phyloP scores from a whole-genome alignment of 2,797 vertebrate genomes.

The Discoglossus pictus region DNA sequence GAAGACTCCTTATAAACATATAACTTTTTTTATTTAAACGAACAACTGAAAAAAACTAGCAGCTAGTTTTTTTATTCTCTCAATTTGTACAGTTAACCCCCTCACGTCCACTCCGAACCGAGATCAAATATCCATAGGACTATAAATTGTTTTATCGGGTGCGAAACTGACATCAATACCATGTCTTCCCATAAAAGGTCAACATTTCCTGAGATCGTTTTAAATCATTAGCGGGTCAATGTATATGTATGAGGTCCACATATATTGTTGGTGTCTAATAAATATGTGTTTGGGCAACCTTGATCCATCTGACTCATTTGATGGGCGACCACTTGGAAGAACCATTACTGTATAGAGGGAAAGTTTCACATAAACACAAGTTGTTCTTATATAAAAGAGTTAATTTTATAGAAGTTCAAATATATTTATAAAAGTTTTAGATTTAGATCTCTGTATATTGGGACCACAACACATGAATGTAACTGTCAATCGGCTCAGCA shows the following conservation, averaged over 20 bases:
- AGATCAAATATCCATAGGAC: conserved; percentile 43
- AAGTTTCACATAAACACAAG: no score
- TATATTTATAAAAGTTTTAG: no score
- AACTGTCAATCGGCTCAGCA: no score
- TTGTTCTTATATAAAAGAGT: no score
- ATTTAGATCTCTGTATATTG: no score
- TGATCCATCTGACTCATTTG: no score
- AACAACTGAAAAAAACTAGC: conserved; percentile 53
- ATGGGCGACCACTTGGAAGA: no score
- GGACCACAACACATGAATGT: no score
- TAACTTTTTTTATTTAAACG: conserved; percentile 64
- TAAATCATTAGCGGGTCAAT: conserved; percentile 4
- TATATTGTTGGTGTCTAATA: conserved; percentile 17
- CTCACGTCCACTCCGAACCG: conserved; percentile 65
- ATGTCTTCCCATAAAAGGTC: conserved; percentile 28
- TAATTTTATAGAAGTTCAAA: no score
- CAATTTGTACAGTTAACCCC: conserved; percentile 65
- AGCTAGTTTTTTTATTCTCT: conserved; percentile 67
- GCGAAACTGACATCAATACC: conserved; percentile 4
- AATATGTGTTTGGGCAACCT: conserved; percentile 8
- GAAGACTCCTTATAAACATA: conserved; percentile 58
- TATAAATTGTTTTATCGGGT: not conserved
- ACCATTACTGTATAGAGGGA: no score
- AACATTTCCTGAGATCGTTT: conserved; percentile 28
- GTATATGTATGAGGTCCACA: conserved; percentile 13